Conservation (phyloP, 2,113 vertebrate genomes). For the Rafetus swinhoei region DNA sequence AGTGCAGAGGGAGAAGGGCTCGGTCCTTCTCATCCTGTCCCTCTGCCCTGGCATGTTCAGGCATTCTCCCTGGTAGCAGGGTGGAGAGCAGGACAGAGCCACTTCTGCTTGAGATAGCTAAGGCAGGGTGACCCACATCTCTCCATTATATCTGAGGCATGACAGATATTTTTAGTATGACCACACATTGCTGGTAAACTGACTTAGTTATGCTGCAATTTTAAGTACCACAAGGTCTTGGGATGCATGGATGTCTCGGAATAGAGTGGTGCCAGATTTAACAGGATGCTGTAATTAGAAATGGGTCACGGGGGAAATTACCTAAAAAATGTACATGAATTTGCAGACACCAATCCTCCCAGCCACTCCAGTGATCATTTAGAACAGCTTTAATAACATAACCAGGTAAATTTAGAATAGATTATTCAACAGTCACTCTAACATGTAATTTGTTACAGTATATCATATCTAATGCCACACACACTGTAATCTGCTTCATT, state of each 20-base stretch:
- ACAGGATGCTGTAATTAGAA: slow-evolving; percentile 40
- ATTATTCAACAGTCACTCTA: neutral
- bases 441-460: neutral
- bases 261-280: neutral
- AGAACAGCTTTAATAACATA: slow-evolving; percentile 5
- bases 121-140: neutral
- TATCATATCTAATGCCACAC: neutral
- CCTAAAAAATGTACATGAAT: neutral
- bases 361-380: slow-evolving; percentile 30
- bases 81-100: too few relatives aligned
- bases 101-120: too few relatives aligned
- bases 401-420: neutral
- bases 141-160: neutral
- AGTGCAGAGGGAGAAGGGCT: too few relatives aligned
- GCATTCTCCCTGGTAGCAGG: too few relatives aligned
- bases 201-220: slow-evolving; percentile 14
- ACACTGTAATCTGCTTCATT: neutral
- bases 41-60: too few relatives aligned
- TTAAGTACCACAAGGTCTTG: slow-evolving; percentile 18
- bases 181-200: slow-evolving; percentile 25
- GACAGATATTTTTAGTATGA: neutral
- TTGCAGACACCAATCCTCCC: neutral
- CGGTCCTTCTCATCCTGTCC: too few relatives aligned
- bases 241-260: neutral
- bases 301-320: slow-evolving; percentile 8